Evolutionary conservation across 2,113 vertebrate genomes (phyloP), one percentile per base, ranked within the genome.

Genomic region (Philantomba maxwellii): DNA sequence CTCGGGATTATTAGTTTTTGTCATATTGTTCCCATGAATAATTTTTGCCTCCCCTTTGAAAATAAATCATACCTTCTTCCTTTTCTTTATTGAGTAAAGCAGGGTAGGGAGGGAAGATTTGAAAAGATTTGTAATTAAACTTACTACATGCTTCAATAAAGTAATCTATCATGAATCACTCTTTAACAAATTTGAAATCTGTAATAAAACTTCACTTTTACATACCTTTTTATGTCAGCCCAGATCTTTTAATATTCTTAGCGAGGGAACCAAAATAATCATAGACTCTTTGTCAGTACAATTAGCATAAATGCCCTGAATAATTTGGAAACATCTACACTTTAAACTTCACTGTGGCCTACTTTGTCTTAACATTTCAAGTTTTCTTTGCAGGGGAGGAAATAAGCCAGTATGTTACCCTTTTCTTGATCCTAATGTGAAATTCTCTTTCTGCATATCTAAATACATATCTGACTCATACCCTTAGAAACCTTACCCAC

Each of bases 91-190:
- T 89, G 94, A 96, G 78, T 93, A 96, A 95, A 70, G 58, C 5
- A 6, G 0, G 36, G 19, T 25, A 36, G 9, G 49, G 25, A 2
- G 16, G 23, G 93, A 93, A 9, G 39, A 43, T 95, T 98, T 97
- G 88, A 91, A 97, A 97, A 97, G 66, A 93, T 90, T 97, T 92
- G 43, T 62, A 96, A 97, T 97, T 96, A 98, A 98, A 96, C 95
- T 75, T 96, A 92, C 84, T 94, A 82, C n/a, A 77, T 49, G 5
- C 43, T 93, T 97, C 73, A 92, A 88, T 95, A 96, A 97, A 95
- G 93, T 88, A 93, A 94, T 96, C 93, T 94, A 84, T 73, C 70
- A 53, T 90, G 88, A 95, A 92, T 97, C 60, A 93, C 75, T 82
- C 80, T 95, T 94, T 82, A 89, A 89, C 77, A 97, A 97, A 93